A percentile compares a stretch with the other conserved stretches of the same genome.
Evolutionary conservation across 30 jellyfish, hydroid and myxozoan species (phyloP).

Genomic region (Chironex yamaguchii): DNA sequence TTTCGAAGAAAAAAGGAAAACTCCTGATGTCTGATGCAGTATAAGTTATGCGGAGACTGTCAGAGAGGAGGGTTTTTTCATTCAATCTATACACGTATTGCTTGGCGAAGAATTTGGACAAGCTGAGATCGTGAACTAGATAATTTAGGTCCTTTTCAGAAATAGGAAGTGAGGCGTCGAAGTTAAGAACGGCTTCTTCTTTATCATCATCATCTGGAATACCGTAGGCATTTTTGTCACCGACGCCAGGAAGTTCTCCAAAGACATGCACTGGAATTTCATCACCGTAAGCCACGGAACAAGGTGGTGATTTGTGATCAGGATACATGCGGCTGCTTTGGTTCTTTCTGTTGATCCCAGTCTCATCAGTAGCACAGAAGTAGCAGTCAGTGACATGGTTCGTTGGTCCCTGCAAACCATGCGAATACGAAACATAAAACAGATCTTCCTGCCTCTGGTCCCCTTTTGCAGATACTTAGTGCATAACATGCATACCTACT

Average conservation of each 20-base stretch:
- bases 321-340: background rate
- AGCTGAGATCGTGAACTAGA: no score
- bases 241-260: background rate
- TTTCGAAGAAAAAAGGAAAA: no score
- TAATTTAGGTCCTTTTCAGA: no score
- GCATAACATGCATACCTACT: background rate
- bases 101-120: no score
- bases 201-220: no score
- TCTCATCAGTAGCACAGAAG: background rate
- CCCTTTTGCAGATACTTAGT: background rate
- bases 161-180: no score
- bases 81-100: no score
- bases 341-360: conserved; percentile 3
- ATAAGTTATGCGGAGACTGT: no score
- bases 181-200: no score
- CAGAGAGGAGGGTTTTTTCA: no score
- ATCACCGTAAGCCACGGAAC: background rate
- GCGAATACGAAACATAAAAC: background rate
- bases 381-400: conserved; percentile 1
- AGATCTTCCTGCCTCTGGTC: background rate
- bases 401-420: conserved; percentile 15
- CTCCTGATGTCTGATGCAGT: no score
- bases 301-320: background rate
- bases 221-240: no score
- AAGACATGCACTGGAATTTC: conserved; percentile 6